Conservation (phyloP, 2,797 vertebrate species). For the Halcyon leucocephala region DNA sequence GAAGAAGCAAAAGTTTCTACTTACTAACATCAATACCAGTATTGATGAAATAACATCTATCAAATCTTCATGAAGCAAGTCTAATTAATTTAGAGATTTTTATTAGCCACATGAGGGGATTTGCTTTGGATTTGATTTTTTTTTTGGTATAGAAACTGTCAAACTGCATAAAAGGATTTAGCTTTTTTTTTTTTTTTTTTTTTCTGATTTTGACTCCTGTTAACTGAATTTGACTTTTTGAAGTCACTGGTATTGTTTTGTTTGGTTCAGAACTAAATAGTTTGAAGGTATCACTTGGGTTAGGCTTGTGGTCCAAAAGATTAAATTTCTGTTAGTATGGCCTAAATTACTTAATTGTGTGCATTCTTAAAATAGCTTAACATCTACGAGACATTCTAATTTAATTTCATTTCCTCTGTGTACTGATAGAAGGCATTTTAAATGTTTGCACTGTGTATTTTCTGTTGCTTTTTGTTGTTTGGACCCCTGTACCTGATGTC, state of each 20-base stretch:
- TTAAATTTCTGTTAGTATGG: not conserved
- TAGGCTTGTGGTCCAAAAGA: not conserved
- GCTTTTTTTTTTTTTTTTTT: not conserved
- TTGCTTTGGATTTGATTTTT: not conserved
- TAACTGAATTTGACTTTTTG: not conserved
- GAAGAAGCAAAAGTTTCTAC: not conserved
- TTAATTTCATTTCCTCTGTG: not conserved
- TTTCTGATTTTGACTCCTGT: not conserved
- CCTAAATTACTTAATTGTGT: not conserved
- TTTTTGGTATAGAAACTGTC: not conserved
- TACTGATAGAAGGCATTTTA: not conserved
- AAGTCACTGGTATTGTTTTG: not conserved
- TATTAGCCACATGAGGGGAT: not conserved
- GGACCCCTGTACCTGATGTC: not conserved
- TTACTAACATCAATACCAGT: not conserved
- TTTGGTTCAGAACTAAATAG: not conserved
- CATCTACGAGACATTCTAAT: not conserved
- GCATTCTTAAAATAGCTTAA: not conserved
- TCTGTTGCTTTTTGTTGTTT: not conserved
- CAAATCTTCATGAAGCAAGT: not conserved
- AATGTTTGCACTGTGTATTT: not conserved
- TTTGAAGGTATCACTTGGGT: not conserved
- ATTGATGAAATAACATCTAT: not conserved
- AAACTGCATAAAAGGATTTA: not conserved
- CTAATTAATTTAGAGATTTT: not conserved